Conservation (phyloP, 2,888 invertebrate species). For the Stictocephala bisonia region DNA sequence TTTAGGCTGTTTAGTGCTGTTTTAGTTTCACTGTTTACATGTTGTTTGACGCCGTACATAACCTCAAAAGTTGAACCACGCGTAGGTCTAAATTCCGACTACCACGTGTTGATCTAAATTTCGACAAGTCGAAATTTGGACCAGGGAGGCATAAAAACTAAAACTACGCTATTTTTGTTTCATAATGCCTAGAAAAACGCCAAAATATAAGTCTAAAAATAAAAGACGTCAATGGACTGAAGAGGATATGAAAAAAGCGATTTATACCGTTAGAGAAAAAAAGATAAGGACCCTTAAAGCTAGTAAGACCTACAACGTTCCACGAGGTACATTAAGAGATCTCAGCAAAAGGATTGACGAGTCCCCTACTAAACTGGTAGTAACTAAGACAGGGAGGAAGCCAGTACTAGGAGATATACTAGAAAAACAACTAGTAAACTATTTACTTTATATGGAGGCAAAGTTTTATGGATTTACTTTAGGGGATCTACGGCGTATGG, state of each 20-base stretch:
- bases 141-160: neutral
- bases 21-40: too few relatives aligned
- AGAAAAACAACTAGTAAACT: constrained; percentile 43
- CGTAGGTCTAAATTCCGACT: neutral
- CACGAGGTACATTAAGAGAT: neutral
- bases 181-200: neutral
- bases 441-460: constrained; percentile 46
- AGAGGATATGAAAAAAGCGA: neutral
- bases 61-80: neutral
- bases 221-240: neutral
- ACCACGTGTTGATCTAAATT: neutral
- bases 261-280: neutral
- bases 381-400: constrained; percentile 17
- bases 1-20: too few relatives aligned
- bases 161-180: neutral
- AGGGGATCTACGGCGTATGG: constrained; percentile 42
- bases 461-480: constrained; percentile 44
- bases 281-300: neutral
- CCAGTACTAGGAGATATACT: constrained; percentile 7
- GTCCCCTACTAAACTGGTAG: neutral
- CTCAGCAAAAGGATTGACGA: neutral
- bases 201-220: neutral
- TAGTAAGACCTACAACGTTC: constrained; percentile 4
- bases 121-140: neutral
- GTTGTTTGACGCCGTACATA: neutral